A percentile compares a stretch with the other conserved stretches of the same genome.
Evolutionary conservation across 2,797 vertebrate genomes (phyloP).

Genomic region (Sebastes iracundus): DNA sequence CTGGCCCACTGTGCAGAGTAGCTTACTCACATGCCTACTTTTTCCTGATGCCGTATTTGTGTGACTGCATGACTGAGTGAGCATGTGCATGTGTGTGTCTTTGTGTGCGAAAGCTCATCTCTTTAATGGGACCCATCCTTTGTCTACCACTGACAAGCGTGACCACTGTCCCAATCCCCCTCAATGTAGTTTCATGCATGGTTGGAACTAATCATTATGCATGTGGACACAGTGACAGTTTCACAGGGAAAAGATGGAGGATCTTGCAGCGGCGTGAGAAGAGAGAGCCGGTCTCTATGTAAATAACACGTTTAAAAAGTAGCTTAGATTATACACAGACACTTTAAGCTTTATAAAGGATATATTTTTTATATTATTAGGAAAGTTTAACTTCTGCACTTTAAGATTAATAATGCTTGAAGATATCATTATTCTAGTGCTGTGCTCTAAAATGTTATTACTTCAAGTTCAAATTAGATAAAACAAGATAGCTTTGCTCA

Average conservation of each 20-base stretch:
- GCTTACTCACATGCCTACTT: neutral
- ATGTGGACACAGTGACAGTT: conserved; percentile 67
- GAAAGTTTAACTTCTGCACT: conserved; percentile 5
- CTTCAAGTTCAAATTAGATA: neutral
- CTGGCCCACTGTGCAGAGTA: neutral
- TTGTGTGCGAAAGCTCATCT: conserved; percentile 55
- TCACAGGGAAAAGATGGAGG: conserved; percentile 50
- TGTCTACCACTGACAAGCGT: conserved; percentile 73
- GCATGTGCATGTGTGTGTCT: conserved; percentile 18
- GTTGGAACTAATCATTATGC: conserved; percentile 75
- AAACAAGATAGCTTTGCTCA: neutral
- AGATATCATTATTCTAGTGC: neutral
- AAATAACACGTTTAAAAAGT: conserved; percentile 28
- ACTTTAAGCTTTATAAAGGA: neutral
- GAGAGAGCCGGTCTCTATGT: conserved; percentile 18
- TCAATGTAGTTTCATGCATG: conserved; percentile 76
- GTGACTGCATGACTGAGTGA: conserved; percentile 14
- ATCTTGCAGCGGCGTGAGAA: conserved; percentile 25
- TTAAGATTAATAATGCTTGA: neutral
- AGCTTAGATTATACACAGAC: neutral
- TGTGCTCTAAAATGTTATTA: neutral
- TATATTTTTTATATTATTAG: neutral
- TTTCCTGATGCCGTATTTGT: conserved; percentile 4
- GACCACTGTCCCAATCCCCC: conserved; percentile 67
- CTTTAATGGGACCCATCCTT: conserved; percentile 73